phyloP scores from a whole-genome alignment of 2,797 vertebrate species.

The Phataginus tricuspis region DNA sequence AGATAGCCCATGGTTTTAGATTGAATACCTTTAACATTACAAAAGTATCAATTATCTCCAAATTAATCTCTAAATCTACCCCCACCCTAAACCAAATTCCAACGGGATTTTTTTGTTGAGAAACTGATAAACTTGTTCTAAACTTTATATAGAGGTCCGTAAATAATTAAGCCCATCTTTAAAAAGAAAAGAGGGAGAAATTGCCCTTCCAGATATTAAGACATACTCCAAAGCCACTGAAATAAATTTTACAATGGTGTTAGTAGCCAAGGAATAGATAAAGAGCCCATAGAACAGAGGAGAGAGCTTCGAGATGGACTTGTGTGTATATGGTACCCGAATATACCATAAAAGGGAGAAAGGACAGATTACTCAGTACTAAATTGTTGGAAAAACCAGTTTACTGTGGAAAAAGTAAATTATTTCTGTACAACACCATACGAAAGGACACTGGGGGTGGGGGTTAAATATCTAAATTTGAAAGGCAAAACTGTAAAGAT shows the following conservation, averaged over 20 bases:
- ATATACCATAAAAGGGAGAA: background rate
- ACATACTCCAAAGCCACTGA: background rate
- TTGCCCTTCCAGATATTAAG: background rate
- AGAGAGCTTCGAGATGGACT: background rate
- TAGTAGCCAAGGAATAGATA: background rate
- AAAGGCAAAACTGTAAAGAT: background rate
- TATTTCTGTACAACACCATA: background rate
- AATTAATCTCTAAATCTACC: background rate
- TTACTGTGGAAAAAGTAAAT: slow-evolving; percentile 24
- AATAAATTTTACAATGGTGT: background rate
- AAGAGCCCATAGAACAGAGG: background rate
- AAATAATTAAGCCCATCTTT: background rate
- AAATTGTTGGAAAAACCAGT: background rate
- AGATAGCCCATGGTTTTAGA: background rate
- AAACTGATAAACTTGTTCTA: background rate
- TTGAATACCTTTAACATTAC: background rate
- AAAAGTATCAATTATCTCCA: background rate
- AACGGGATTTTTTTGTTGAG: background rate
- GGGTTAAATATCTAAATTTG: background rate
- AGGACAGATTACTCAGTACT: background rate
- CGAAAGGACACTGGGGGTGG: background rate
- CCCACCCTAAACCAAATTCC: background rate
- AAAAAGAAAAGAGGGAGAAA: background rate
- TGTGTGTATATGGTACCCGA: background rate
- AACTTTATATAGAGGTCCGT: background rate